Evolutionary conservation across 2,888 invertebrate genomes (phyloP).

Genomic region (Scelioninae gen. 1): DNA sequence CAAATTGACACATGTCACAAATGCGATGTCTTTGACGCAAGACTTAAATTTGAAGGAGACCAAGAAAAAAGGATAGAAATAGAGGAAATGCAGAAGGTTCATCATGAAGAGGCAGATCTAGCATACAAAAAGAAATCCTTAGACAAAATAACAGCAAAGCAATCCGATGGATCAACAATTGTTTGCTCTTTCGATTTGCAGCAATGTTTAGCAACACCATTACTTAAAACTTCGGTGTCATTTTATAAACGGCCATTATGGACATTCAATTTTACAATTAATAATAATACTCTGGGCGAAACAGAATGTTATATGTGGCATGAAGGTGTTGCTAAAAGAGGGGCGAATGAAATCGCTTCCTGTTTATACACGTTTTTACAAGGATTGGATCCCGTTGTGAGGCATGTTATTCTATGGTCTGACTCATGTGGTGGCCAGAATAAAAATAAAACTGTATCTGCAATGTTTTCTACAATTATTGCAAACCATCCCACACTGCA

Average conservation of each 20-base stretch:
- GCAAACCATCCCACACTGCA: slow-evolving; percentile 34
- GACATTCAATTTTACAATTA: slow-evolving; percentile 76
- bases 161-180: slow-evolving; percentile 14
- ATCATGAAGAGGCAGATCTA: slow-evolving; percentile 51
- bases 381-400: slow-evolving; percentile 36
- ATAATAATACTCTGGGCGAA: slow-evolving; percentile 65
- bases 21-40: slow-evolving; percentile 34
- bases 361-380: slow-evolving; percentile 67
- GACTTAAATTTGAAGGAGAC: slow-evolving; percentile 22
- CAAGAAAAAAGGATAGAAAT: slow-evolving; percentile 1
- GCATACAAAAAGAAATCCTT: slow-evolving; percentile 53
- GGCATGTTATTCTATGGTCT: slow-evolving; percentile 63
- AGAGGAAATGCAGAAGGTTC: slow-evolving; percentile 9
- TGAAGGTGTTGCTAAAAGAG: slow-evolving; percentile 72
- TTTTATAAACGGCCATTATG: slow-evolving; percentile 77
- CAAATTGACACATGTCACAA: slow-evolving; percentile 70
- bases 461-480: slow-evolving; percentile 68
- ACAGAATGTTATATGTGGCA: slow-evolving; percentile 76
- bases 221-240: slow-evolving; percentile 72
- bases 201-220: slow-evolving; percentile 75
- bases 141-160: slow-evolving; percentile 46
- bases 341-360: slow-evolving; percentile 74
- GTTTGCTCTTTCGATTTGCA: slow-evolving; percentile 67
- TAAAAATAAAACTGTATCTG: slow-evolving; percentile 71
- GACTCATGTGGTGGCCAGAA: slow-evolving; percentile 73